These are phyloP conservation scores for Actias luna DNA, from an alignment of 2,888 invertebrate genomes.

Conservation along the genomic window DNA sequence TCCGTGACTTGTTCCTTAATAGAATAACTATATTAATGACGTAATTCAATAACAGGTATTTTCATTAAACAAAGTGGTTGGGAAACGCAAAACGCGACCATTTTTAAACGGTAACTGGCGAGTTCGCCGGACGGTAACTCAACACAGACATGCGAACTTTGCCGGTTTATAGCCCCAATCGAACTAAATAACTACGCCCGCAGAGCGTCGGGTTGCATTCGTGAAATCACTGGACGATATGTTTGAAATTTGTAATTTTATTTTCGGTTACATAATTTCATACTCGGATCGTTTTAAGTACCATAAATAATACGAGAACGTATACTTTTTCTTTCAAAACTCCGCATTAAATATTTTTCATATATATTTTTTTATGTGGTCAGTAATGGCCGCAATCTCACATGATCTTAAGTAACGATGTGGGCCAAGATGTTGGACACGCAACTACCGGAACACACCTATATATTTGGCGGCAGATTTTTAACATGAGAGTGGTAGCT, in stretches of 20 bases:
- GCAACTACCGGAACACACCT: no score
- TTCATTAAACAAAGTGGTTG: constrained; percentile 22
- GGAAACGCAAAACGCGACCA: constrained; percentile 43
- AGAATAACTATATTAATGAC: not conserved
- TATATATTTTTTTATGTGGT: no score
- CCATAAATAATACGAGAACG: not conserved
- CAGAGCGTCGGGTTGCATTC: not conserved
- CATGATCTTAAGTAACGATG: no score
- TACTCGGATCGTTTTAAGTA: not conserved
- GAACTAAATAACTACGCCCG: constrained; percentile 34
- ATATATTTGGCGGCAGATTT: no score
- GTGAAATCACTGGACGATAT: not conserved
- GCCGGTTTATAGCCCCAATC: constrained; percentile 38
- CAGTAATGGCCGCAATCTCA: no score
- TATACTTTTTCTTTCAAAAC: not conserved
- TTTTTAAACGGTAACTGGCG: constrained; percentile 42
- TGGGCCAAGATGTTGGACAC: no score
- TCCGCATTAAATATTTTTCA: no score
- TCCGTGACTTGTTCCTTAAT: not conserved
- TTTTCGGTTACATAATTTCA: not conserved
- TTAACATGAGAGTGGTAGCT: no score
- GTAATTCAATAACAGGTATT: constrained; percentile 15
- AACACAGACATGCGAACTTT: constrained; percentile 42
- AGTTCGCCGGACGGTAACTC: constrained; percentile 34
- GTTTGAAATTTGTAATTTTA: not conserved